Conservation (phyloP, 2,888 invertebrate genomes). For the Ichneumoninae sp. region DNA sequence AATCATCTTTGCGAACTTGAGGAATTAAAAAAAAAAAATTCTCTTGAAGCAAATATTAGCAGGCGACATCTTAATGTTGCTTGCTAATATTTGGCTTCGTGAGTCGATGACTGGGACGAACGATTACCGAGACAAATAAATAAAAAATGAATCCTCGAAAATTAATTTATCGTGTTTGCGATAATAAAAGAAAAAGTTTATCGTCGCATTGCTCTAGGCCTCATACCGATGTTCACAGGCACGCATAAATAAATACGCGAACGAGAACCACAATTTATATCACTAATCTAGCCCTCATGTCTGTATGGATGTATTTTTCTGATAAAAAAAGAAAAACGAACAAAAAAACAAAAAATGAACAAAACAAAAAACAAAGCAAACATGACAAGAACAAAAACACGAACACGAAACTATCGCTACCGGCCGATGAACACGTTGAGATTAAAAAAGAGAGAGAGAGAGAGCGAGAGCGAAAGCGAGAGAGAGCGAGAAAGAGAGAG, state of each 20-base stretch:
- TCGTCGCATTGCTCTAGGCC: slow-evolving; percentile 42
- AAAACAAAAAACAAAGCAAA: slow-evolving; percentile 15
- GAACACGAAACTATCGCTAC: slow-evolving; percentile 48
- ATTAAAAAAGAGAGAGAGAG: slow-evolving; percentile 23
- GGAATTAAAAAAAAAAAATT: no score
- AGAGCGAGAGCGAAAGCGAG: neutral
- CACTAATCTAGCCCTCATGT: slow-evolving; percentile 49
- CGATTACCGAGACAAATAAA: neutral
- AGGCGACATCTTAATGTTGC: no score
- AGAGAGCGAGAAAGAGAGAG: neutral
- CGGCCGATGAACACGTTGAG: slow-evolving; percentile 44
- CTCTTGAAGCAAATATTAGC: no score
- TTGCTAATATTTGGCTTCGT: neutral
- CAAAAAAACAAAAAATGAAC: slow-evolving; percentile 12
- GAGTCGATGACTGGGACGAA: neutral
- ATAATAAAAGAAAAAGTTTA: neutral
- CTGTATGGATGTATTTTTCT: slow-evolving; percentile 60
- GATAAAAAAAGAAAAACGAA: slow-evolving; percentile 40
- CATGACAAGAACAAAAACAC: slow-evolving; percentile 38
- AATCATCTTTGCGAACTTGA: neutral
- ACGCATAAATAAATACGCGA: slow-evolving; percentile 38
- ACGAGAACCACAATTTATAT: slow-evolving; percentile 55
- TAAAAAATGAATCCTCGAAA: neutral
- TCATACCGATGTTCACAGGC: slow-evolving; percentile 33
- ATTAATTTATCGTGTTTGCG: slow-evolving; percentile 5